These are phyloP conservation scores for Empidonax traillii DNA, from an alignment of 2,113 vertebrate species.

Conservation along the genomic window DNA sequence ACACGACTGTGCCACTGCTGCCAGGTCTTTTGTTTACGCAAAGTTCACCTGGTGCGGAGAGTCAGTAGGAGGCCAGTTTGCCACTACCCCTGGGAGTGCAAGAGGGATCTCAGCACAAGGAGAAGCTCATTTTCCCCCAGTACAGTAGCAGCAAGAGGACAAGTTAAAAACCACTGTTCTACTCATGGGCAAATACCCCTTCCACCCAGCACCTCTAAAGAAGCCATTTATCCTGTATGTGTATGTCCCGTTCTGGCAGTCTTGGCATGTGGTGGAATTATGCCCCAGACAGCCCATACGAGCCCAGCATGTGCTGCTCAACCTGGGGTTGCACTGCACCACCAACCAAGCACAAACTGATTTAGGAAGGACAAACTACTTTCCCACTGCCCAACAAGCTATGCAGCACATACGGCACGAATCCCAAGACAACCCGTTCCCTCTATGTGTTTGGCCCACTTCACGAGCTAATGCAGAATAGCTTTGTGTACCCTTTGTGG, in stretches of 20 bases:
- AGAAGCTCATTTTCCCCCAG: background rate
- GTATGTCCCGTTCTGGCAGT: background rate
- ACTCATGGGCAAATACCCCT: background rate
- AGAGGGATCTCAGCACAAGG: background rate
- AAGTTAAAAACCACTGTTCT: background rate
- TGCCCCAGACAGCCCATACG: background rate
- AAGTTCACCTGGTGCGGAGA: background rate
- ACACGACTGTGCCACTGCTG: background rate
- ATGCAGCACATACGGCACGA: accelerated
- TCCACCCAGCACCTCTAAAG: background rate
- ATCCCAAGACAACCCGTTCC: background rate
- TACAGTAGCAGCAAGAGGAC: background rate
- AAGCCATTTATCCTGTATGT: background rate
- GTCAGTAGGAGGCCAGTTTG: background rate
- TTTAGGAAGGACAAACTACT: background rate
- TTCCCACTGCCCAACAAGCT: background rate
- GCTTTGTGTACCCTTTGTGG: accelerated
- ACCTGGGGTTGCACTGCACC: background rate
- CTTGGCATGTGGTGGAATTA: background rate
- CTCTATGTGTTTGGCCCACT: background rate
- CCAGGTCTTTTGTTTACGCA: background rate
- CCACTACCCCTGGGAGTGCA: background rate
- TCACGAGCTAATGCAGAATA: background rate
- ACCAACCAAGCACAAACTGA: background rate
- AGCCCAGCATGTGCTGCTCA: background rate